A percentile compares a stretch with the other conserved stretches of the same genome.
These are phyloP conservation scores for Sylvicapra grimmia DNA, from an alignment of 2,113 vertebrate species.

Conservation along the genomic window DNA sequence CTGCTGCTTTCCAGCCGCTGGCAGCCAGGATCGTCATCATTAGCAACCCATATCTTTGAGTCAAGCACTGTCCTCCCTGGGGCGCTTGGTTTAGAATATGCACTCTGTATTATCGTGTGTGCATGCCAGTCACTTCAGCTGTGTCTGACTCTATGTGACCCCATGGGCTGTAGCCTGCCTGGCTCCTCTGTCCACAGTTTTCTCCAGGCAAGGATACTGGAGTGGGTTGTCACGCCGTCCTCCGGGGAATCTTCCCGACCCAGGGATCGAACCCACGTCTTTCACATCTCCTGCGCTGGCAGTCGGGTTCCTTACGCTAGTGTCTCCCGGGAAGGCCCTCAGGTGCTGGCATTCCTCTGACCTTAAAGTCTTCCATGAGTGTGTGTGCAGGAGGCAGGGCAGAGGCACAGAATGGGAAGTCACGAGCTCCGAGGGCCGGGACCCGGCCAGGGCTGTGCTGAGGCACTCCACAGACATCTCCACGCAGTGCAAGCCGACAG, in stretches of 20 bases:
- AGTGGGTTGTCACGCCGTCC: background rate
- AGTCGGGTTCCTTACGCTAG: background rate
- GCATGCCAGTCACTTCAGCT: background rate
- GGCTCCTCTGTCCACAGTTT: background rate
- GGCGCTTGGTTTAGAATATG: background rate
- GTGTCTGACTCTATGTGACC: background rate
- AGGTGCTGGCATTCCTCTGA: background rate
- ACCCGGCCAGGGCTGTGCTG: background rate
- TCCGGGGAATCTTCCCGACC: background rate
- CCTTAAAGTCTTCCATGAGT: background rate
- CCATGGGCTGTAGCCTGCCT: background rate
- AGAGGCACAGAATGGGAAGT: background rate
- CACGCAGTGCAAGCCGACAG: background rate
- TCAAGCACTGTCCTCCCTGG: background rate
- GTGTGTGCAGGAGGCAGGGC: background rate
- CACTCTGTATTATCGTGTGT: background rate
- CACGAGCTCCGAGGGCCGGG: background rate
- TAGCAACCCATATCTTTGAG: background rate
- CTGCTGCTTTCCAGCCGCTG: background rate
- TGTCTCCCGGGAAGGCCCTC: background rate
- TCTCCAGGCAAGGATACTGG: background rate
- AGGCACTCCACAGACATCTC: background rate
- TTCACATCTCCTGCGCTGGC: background rate
- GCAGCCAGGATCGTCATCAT: accelerated
- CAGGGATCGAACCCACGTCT: background rate